A percentile compares a stretch with the other conserved stretches of the same genome.
Conservation (phyloP, 2,888 invertebrate genomes). For the Idaea dimidiata region DNA sequence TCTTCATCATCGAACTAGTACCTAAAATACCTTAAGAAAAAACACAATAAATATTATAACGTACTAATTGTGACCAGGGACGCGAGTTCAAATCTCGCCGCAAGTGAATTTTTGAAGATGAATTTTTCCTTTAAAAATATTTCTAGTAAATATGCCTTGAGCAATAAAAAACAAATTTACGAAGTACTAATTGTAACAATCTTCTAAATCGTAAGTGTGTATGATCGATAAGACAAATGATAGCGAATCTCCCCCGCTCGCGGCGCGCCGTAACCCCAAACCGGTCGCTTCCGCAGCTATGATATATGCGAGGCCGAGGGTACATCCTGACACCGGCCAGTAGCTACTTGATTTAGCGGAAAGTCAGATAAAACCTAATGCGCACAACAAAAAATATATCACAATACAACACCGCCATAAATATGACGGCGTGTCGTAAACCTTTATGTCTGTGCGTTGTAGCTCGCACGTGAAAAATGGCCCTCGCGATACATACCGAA, state of each 20-base stretch:
- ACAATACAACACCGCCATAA: slow-evolving; percentile 76
- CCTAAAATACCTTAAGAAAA: too few relatives aligned
- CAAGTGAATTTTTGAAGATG: too few relatives aligned
- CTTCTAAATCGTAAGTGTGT: slow-evolving; percentile 49
- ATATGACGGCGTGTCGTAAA: slow-evolving; percentile 80
- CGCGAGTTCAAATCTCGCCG: too few relatives aligned
- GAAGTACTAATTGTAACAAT: background rate
- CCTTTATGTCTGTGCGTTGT: slow-evolving; percentile 77
- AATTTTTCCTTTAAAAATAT: too few relatives aligned
- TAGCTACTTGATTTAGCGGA: slow-evolving; percentile 82
- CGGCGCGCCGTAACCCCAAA: slow-evolving; percentile 72
- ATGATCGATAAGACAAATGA: slow-evolving; percentile 69
- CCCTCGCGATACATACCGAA: slow-evolving; percentile 57
- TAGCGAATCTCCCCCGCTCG: slow-evolving; percentile 48
- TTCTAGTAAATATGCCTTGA: too few relatives aligned
- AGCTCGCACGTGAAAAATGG: slow-evolving; percentile 78
- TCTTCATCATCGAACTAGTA: too few relatives aligned
- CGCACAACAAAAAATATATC: slow-evolving; percentile 81
- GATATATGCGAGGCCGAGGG: slow-evolving; percentile 78
- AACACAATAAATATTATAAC: too few relatives aligned
- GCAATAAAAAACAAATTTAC: too few relatives aligned
- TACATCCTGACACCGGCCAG: slow-evolving; percentile 80
- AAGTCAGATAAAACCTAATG: slow-evolving; percentile 81
- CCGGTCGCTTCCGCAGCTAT: slow-evolving; percentile 68
- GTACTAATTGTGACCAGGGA: too few relatives aligned